Percentiles rank a stretch among this genome's conserved stretches.
Conservation (phyloP, 2,113 vertebrate genomes). For the Sander lucioperca region DNA sequence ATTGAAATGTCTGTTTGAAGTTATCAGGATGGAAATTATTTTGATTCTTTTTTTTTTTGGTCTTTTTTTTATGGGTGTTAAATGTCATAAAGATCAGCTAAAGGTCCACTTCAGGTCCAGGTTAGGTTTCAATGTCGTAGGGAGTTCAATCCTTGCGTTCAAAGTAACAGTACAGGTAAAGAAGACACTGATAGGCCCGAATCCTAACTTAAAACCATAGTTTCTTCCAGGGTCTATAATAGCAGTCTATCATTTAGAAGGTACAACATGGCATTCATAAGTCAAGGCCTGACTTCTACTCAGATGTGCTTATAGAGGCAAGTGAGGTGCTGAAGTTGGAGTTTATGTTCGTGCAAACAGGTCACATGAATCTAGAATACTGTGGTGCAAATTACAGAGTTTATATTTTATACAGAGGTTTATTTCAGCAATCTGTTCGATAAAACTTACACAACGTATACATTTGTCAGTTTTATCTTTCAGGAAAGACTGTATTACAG, state of each 20-base stretch:
- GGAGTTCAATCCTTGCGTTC: slow-evolving; percentile 4
- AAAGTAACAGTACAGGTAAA: slow-evolving; percentile 39
- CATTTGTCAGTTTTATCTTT: slow-evolving; percentile 47
- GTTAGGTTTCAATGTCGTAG: not conserved
- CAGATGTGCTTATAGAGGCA: slow-evolving; percentile 8
- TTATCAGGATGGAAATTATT: slow-evolving; percentile 20
- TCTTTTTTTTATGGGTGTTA: slow-evolving; percentile 14
- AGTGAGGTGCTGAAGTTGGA: slow-evolving; percentile 24
- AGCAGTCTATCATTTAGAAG: slow-evolving; percentile 20
- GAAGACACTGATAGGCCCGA: slow-evolving; percentile 30
- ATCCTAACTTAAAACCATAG: slow-evolving; percentile 9
- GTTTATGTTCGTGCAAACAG: slow-evolving; percentile 52
- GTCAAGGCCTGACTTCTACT: slow-evolving; percentile 2
- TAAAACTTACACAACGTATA: slow-evolving; percentile 38
- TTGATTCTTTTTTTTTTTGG: not conserved
- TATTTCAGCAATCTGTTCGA: slow-evolving; percentile 63
- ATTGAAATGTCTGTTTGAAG: slow-evolving; percentile 33
- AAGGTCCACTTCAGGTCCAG: slow-evolving; percentile 8
- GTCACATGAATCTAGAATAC: slow-evolving; percentile 63
- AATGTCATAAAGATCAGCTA: slow-evolving; percentile 8
- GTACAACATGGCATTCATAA: not conserved
- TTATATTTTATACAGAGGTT: slow-evolving; percentile 82
- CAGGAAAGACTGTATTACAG: slow-evolving; percentile 12
- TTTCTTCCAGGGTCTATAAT: slow-evolving; percentile 26
- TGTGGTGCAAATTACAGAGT: slow-evolving; percentile 73